Base-by-base conservation (phyloP, 2,797 vertebrate species). In the Cirrhinus mrigala region DNA sequence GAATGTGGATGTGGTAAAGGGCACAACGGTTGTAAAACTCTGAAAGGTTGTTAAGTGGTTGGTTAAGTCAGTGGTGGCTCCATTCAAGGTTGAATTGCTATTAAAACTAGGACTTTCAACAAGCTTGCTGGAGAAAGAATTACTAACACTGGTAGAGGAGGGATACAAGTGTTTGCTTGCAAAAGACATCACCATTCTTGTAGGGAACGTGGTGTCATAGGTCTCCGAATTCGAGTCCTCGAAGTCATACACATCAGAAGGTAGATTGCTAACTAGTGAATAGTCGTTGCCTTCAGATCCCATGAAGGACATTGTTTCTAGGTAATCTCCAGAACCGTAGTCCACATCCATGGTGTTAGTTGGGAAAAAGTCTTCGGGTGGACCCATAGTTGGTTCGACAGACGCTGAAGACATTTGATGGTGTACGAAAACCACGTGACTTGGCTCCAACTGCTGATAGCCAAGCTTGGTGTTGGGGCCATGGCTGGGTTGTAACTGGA, bases 131-230 rank as follows among this genome's bases (percentile, higher is more conserved):
- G 85, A 62, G 40, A 82, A 52, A 75, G 90, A 48, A 1, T 91
- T 90, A 6, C 91, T 89, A 52, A 94, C 75, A 86, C 93, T 91
- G 87, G 86, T 77, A 88, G 89, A 89, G 71, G 87, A n/a, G 27
- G 87, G 77, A 87, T 88, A 82, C 71, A 87, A 91, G 0, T 92
- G 88, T 73, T 89, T 90, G 48, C 97, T 97, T 54, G 96, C 95
- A 40, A 95, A 92, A 0, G 93, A 94, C 88, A 97, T 89, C 1
- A 96, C 88, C 0, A 95, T 94, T 90, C 97, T 95, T 37, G 95
- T 94, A 44, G 97, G 96, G 88, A 97, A 98, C 58, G 94, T 93
- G 6, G 96, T 98, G 88, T 97, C 95, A 85, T 97, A 97, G n/a
- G 37, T 91, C 88, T 96, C 97, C 11, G 91, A 94, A 48, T 90